Evolutionary conservation across 2,113 vertebrate genomes (phyloP).

Genomic region (Antennarius striatus): DNA sequence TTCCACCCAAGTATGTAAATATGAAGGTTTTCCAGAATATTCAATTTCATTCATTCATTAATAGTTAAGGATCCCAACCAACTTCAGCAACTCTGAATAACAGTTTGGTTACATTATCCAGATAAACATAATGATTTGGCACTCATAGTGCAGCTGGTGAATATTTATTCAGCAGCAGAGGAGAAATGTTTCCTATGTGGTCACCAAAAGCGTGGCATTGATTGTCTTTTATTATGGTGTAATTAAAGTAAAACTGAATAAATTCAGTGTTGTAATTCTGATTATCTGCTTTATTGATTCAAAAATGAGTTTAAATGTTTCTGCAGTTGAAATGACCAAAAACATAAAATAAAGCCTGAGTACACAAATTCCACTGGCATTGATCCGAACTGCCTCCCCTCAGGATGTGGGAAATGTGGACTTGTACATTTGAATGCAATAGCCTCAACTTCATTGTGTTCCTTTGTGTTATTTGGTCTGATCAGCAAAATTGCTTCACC

Average conservation of each 20-base stretch:
- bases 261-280: slow-evolving; percentile 23
- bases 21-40: too few relatives aligned
- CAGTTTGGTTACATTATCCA: too few relatives aligned
- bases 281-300: slow-evolving; percentile 27
- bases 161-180: not conserved
- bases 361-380: slow-evolving; percentile 40
- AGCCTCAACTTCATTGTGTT: slow-evolving; percentile 43
- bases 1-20: too few relatives aligned
- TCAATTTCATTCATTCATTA: too few relatives aligned
- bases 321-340: slow-evolving; percentile 23
- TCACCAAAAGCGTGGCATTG: slow-evolving; percentile 15
- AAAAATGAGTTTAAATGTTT: slow-evolving; percentile 18
- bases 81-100: too few relatives aligned
- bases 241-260: slow-evolving; percentile 52
- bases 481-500: slow-evolving; percentile 49
- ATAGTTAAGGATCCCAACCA: too few relatives aligned
- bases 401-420: slow-evolving; percentile 47
- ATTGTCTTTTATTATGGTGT: slow-evolving; percentile 32
- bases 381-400: slow-evolving; percentile 31
- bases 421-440: slow-evolving; percentile 45
- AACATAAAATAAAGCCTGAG: slow-evolving; percentile 24
- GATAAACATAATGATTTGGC: not conserved
- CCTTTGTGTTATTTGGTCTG: slow-evolving; percentile 43
- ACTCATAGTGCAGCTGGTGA: not conserved
- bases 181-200: slow-evolving; percentile 7